phyloP scores from a whole-genome alignment of 2,888 invertebrate genomes.

The Lasioglossum calceatum region DNA sequence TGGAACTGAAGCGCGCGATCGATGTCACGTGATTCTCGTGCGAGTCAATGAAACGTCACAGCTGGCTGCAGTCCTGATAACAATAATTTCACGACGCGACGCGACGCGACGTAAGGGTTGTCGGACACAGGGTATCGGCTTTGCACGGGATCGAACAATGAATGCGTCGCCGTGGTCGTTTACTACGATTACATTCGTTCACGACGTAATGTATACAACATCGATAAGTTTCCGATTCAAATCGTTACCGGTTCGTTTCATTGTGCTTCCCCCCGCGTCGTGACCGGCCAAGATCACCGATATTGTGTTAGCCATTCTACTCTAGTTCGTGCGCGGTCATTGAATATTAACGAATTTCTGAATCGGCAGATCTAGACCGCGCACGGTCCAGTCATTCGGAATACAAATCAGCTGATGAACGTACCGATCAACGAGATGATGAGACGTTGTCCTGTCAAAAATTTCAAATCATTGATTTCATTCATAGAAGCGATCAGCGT shows the following conservation, averaged over 20 bases:
- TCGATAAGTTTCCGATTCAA: slow-evolving; percentile 36
- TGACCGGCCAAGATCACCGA: slow-evolving; percentile 27
- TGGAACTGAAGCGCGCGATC: slow-evolving; percentile 27
- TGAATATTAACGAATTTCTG: background rate
- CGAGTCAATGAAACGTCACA: slow-evolving; percentile 42
- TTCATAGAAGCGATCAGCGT: too few relatives aligned
- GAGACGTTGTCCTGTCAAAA: background rate
- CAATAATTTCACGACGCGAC: slow-evolving; percentile 31
- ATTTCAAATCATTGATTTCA: background rate
- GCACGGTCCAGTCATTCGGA: background rate
- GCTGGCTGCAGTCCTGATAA: slow-evolving; percentile 38
- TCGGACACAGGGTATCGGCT: slow-evolving; percentile 33
- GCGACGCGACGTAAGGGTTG: slow-evolving; percentile 18
- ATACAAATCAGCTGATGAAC: background rate
- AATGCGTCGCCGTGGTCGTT: slow-evolving; percentile 27
- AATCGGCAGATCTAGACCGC: background rate
- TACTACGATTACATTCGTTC: slow-evolving; percentile 19
- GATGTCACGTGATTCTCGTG: slow-evolving; percentile 29
- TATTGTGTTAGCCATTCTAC: background rate
- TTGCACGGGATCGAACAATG: slow-evolving; percentile 17
- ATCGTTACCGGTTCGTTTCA: slow-evolving; percentile 7
- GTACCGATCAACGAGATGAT: background rate
- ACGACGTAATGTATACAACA: slow-evolving; percentile 9
- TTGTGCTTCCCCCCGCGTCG: slow-evolving; percentile 21
- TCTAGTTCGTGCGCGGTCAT: background rate